phyloP scores from a whole-genome alignment of 2,113 vertebrate species.

The Onychostruthus taczanowskii region DNA sequence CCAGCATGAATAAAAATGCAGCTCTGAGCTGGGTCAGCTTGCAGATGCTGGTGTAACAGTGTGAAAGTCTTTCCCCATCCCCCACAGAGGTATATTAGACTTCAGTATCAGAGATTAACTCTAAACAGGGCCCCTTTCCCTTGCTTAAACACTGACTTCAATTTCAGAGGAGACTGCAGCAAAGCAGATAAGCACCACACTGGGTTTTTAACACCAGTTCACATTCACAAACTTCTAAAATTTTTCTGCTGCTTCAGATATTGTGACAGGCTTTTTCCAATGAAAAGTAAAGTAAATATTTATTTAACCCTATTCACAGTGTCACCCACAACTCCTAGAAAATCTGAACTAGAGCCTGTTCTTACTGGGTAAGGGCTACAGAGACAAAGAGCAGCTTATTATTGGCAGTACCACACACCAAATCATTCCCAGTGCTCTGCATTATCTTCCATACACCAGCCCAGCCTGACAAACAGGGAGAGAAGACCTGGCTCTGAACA shows the following conservation, averaged over 20 bases:
- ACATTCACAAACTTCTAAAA: neutral
- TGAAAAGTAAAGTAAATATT: neutral
- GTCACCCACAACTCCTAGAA: neutral
- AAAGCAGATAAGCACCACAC: neutral
- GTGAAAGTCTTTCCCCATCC: neutral
- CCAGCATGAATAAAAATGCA: neutral
- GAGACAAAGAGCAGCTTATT: neutral
- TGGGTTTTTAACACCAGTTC: neutral
- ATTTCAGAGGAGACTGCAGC: neutral
- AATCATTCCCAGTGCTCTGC: neutral
- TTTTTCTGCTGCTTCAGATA: neutral
- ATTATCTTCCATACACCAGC: neutral
- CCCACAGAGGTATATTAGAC: neutral
- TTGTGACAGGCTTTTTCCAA: neutral
- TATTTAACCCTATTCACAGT: neutral
- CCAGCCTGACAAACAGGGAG: neutral
- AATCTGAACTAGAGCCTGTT: neutral
- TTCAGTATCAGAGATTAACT: neutral
- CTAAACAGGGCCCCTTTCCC: neutral
- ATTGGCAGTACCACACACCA: neutral
- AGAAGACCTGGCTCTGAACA: neutral
- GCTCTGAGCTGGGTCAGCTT: neutral
- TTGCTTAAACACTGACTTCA: neutral
- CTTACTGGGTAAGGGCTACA: neutral
- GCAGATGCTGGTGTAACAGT: neutral